Percentiles rank a stretch among this genome's conserved stretches.
Conservation (phyloP, 2,888 invertebrate species). For the Margaritifera margaritifera region DNA sequence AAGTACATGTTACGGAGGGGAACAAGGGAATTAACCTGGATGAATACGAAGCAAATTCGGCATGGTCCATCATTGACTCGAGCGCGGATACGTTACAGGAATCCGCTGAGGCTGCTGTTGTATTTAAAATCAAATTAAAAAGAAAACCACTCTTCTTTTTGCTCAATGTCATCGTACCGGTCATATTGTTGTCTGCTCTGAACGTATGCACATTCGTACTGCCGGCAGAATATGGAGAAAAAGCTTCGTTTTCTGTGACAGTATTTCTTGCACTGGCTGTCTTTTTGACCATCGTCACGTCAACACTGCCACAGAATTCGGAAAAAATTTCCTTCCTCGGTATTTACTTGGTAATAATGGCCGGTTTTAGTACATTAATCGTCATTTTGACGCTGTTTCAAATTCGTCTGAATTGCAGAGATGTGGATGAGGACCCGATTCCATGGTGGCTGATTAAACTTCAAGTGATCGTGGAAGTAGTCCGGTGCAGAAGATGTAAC, state of each 20-base stretch:
- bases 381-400: no score
- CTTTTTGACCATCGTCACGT: constrained; percentile 23
- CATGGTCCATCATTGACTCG: constrained; percentile 20
- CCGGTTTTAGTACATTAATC: no score
- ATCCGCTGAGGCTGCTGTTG: constrained; percentile 14
- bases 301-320: constrained; percentile 24
- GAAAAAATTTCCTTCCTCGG: constrained; percentile 22
- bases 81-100: constrained; percentile 8
- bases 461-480: no score
- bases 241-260: constrained; percentile 26
- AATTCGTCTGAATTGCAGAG: no score
- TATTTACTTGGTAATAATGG: constrained; percentile 11
- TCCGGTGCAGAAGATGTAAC: no score
- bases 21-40: constrained; percentile 12
- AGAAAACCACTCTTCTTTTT: constrained; percentile 35
- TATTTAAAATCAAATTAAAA: constrained; percentile 19
- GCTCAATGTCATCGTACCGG: constrained; percentile 28
- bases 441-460: no score
- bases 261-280: constrained; percentile 32
- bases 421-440: no score
- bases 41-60: constrained; percentile 18
- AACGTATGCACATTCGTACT: constrained; percentile 31
- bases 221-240: constrained; percentile 31
- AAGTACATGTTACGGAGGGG: constrained; percentile 15
- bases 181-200: constrained; percentile 27